Conservation (phyloP, 2,888 invertebrate genomes). For the Volucella zonaria region DNA sequence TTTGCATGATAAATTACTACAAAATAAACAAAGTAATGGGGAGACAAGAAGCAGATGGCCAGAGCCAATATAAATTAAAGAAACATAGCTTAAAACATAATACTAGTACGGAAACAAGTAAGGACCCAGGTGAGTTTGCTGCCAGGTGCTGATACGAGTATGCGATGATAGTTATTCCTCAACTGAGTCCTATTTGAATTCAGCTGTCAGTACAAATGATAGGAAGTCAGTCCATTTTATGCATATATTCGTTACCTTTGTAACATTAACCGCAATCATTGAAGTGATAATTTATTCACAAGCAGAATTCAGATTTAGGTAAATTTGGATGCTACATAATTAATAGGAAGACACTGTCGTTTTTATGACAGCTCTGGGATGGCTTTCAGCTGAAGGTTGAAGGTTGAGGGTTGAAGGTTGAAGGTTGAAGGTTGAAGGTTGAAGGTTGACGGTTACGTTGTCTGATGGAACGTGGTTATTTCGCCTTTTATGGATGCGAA, state of each 20-base stretch:
- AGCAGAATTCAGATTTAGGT: conserved; percentile 12
- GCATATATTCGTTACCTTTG: conserved; percentile 2
- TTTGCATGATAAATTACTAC: conserved; percentile 37
- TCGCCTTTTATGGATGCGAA: too few relatives aligned
- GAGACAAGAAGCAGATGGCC: background rate
- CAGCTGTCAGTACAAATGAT: background rate
- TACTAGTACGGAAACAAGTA: background rate
- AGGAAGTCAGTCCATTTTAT: background rate
- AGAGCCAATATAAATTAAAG: conserved; percentile 15
- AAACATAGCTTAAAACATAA: conserved; percentile 9
- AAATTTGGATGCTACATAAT: background rate
- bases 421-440: too few relatives aligned
- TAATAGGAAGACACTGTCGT: background rate
- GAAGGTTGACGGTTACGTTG: too few relatives aligned
- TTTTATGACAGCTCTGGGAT: conserved; percentile 5
- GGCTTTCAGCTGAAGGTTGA: background rate
- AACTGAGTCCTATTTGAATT: background rate
- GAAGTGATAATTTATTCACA: conserved; percentile 22
- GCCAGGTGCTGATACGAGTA: conserved; percentile 19
- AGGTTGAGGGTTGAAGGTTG: too few relatives aligned
- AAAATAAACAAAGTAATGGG: conserved; percentile 35
- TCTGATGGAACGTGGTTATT: too few relatives aligned
- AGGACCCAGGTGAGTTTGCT: conserved; percentile 21
- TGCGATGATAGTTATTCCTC: conserved; percentile 8
- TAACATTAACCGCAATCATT: conserved; percentile 16